Base-by-base conservation (phyloP, 2,888 invertebrate genomes). In the Euphydryas editha region DNA sequence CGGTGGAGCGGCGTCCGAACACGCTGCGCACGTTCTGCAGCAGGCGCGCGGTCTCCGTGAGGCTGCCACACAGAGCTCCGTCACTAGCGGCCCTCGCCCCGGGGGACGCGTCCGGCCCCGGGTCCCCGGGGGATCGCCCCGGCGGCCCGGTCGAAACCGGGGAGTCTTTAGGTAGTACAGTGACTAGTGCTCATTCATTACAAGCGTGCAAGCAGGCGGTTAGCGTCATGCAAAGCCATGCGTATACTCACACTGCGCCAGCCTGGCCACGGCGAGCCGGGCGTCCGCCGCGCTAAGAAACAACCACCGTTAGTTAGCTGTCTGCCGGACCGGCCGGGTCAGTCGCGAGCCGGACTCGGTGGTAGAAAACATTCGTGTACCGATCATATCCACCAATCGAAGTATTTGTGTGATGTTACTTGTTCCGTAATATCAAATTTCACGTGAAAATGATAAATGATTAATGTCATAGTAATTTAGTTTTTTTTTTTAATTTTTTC, bases 21-120 rank as follows among this genome's bases (percentile, higher is more conserved):
- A 98, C 98, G 94, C 96, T 97, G 94, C 97, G 96, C 78, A 98
- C 97, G 93, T 97, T 98, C 94, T 97, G 96, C 93, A 99, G 96
- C 87, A 99, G 95, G 82, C 98, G 95, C 89, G 98, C 98, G 85
- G 98, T 98, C 95, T 99, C 99, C 93, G 98, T 98, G 93, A 98
- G 96, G 96, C 98, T 98, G 96, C 88, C 86, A 85, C 86, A 90
- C 81, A 87, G 80, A 85, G 79, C 81, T 17, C 17, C 30, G 30
- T 54, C 54, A 54, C 54, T 54, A 54, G 17, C 30, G 54, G 15
- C 24, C 24, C 21, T 5, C 7, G 36, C 30, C 30, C 63, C 76
- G 72, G 70, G 30, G 37, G 20, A 11, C 54, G 47, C 47, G 39
- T 18, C 44, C 20, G 11, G 18, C 24, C 49, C 30, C 15, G 18